Conservation (phyloP, 1,140 invertebrate genomes). For the Ephestia elutella region DNA sequence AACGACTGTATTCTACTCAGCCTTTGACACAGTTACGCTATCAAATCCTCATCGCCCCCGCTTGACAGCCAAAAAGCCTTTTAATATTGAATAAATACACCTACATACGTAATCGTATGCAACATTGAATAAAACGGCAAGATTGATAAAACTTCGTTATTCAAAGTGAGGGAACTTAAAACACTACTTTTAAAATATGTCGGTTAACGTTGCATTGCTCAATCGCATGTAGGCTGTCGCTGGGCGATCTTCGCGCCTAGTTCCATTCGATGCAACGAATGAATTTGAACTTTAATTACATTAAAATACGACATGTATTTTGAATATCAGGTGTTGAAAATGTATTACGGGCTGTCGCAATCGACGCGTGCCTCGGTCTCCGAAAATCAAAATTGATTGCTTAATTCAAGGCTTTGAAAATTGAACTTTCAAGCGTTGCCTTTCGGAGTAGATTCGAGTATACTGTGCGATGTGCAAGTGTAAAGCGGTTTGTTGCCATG, state of each 20-base stretch:
- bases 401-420: conserved; percentile 16
- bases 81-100: conserved; percentile 54
- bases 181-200: conserved; percentile 15
- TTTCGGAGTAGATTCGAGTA: conserved; percentile 10
- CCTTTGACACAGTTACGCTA: conserved; percentile 53
- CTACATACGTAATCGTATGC: conserved; percentile 23
- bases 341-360: conserved; percentile 50
- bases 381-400: conserved; percentile 24
- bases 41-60: conserved; percentile 45
- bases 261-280: conserved; percentile 16
- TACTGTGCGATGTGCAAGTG: conserved; percentile 16
- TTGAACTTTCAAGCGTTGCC: conserved; percentile 24
- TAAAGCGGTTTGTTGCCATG: conserved; percentile 26
- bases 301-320: conserved; percentile 18
- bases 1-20: conserved; percentile 22
- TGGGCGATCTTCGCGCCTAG: conserved; percentile 38
- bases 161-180: neutral
- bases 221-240: conserved; percentile 55
- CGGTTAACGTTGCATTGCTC: conserved; percentile 49
- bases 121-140: neutral
- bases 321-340: conserved; percentile 38
- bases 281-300: conserved; percentile 25
- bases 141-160: neutral
- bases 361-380: conserved; percentile 50
- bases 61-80: conserved; percentile 37